A percentile compares a stretch with the other conserved stretches of the same genome.
Conservation (phyloP, 2,113 vertebrate genomes). For the Mesocricetus auratus region DNA sequence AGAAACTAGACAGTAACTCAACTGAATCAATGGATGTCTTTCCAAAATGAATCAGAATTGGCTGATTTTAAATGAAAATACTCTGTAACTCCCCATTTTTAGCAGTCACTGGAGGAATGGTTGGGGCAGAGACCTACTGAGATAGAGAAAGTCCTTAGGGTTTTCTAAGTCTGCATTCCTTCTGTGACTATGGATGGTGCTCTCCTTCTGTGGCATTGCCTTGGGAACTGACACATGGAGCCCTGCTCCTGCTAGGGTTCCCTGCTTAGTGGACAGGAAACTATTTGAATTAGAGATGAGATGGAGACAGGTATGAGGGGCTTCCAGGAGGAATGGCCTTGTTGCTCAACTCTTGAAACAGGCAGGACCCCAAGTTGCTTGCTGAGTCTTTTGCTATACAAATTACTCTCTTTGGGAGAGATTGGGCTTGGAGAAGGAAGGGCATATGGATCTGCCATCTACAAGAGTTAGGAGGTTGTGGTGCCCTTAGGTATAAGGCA, state of each 20-base stretch:
- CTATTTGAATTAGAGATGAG: not conserved
- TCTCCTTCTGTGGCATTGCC: not conserved
- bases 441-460: not conserved
- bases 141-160: not conserved
- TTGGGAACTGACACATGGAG: not conserved
- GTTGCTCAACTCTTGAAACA: too few species aligned
- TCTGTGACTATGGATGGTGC: not conserved
- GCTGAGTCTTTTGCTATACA: not conserved
- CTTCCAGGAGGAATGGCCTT: not conserved
- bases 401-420: not conserved
- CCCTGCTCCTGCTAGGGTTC: not conserved
- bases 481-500: not conserved
- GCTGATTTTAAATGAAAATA: not conserved
- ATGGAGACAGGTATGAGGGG: not conserved
- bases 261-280: not conserved
- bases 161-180: not conserved
- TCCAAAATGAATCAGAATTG: not conserved
- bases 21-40: not conserved
- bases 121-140: not conserved
- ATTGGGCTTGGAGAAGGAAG: not conserved
- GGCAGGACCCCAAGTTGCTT: not conserved
- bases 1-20: not conserved
- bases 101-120: not conserved
- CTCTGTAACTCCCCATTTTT: conserved; percentile 5
- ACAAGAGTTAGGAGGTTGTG: not conserved